Evolutionary conservation across 2,888 invertebrate genomes (phyloP), one percentile per base, ranked within the genome.

Genomic region (Acholoe squamosa): DNA sequence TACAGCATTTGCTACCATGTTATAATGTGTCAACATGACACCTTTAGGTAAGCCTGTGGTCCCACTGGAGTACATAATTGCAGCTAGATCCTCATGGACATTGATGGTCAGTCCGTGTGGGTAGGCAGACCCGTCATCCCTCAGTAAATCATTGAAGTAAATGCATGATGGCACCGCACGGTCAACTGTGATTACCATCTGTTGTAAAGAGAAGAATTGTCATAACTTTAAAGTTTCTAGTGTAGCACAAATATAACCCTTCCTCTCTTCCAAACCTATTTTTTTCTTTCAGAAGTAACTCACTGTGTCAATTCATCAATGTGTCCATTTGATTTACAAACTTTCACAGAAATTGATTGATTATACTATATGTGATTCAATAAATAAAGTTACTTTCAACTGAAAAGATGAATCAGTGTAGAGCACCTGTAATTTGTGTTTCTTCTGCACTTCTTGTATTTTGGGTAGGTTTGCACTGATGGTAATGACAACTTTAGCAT

Each of bases 31-130:
- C 14, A 89, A 19, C 89, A 89, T 89, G 16, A 89, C 89, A 31
- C 89, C 89, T 19, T 89, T 89, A 5, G 89, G 89, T 67, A 89
- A 22, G 12, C 89, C 89, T 89, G 89, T 89, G 16, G 89, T 89
- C 5, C 89, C 89, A 67, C 89, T 89, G 34, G 61, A 61, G 89
- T 89, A 89, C 67, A 89, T 33, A 22, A 89, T 89, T 61, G 67
- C 61, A 5, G 33, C 89, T 34, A 61, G n/a, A 28, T 89, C 89
- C 34, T 89, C 56, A 10, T 89, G 28, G 10, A 67, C 61, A 67
- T 89, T 34, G n/a, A 89, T 61, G n/a, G 56, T 10, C 33, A 89
- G 67, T 10, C 34, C 67, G 19, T 67, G 14, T 34, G 89, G 89
- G 67, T 33, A 89, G 0, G 67, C 67, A 14, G 61, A 61, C 1